These are phyloP conservation scores for Diarsia mendica DNA, from an alignment of 2,888 invertebrate species.

Conservation along the genomic window DNA sequence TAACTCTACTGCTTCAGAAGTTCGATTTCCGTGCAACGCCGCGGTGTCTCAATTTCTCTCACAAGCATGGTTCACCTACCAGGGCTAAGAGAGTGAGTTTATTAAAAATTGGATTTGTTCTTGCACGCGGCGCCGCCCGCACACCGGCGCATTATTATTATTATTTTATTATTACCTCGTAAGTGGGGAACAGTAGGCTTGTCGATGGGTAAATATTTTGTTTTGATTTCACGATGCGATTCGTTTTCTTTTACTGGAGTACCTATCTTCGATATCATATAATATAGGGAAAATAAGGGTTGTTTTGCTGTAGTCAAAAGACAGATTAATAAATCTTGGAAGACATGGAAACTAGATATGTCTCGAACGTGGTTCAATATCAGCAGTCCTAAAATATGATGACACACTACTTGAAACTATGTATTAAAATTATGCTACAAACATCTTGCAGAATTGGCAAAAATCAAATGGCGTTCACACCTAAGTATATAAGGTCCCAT, in stretches of 20 bases:
- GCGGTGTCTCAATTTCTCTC: constrained; percentile 20
- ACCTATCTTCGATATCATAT: too few species aligned
- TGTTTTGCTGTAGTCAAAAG: neutral
- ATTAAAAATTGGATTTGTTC: constrained; percentile 86
- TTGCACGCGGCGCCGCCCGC: constrained; percentile 70
- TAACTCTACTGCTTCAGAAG: neutral
- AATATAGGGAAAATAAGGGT: neutral
- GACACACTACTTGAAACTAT: neutral
- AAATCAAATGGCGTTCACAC: too few species aligned
- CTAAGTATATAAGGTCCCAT: too few species aligned
- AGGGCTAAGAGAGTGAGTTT: constrained; percentile 75
- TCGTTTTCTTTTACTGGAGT: neutral
- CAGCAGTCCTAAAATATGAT: neutral
- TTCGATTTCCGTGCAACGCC: neutral
- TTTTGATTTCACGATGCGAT: constrained; percentile 41
- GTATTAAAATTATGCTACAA: neutral
- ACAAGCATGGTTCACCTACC: constrained; percentile 54
- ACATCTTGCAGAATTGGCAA: neutral
- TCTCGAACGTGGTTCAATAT: neutral
- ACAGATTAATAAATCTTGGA: neutral
- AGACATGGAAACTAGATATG: neutral
- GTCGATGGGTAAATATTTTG: constrained; percentile 54
- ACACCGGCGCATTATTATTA: constrained; percentile 62
- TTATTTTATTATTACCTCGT: constrained; percentile 69
- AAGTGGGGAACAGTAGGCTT: constrained; percentile 46